phyloP scores from a whole-genome alignment of 2,888 invertebrate genomes.

The Drosophila setosimentum region DNA sequence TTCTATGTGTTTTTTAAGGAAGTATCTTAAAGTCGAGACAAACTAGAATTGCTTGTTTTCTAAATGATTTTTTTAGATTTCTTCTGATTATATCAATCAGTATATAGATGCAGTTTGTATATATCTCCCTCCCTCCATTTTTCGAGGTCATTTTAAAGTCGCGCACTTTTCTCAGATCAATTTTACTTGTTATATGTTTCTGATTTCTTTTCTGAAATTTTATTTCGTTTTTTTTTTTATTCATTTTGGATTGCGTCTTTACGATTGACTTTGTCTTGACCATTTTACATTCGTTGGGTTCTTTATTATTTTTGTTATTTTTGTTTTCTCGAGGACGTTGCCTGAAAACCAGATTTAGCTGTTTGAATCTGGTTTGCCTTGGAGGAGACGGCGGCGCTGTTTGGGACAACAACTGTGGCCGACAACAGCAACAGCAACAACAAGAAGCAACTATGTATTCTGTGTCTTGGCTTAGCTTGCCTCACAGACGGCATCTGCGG shows the following conservation, averaged over 20 bases:
- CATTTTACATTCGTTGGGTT: slow-evolving; percentile 54
- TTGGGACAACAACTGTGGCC: slow-evolving; percentile 3
- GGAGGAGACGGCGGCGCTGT: slow-evolving; percentile 42
- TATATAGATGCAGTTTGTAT: background rate
- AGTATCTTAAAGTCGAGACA: background rate
- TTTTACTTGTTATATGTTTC: slow-evolving; percentile 26
- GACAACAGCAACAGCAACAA: slow-evolving; percentile 1
- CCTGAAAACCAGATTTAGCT: slow-evolving; percentile 69
- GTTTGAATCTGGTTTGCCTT: slow-evolving; percentile 76
- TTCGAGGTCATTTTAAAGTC: slow-evolving; percentile 11
- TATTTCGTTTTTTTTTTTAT: slow-evolving; percentile 14
- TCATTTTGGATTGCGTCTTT: slow-evolving; percentile 45
- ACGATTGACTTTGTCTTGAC: slow-evolving; percentile 48
- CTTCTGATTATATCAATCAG: background rate
- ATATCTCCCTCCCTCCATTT: background rate
- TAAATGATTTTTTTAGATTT: background rate
- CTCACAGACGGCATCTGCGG: slow-evolving; percentile 66
- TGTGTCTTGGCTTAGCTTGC: slow-evolving; percentile 25
- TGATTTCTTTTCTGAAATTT: slow-evolving; percentile 18
- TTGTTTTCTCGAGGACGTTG: slow-evolving; percentile 71
- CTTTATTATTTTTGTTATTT: slow-evolving; percentile 24
- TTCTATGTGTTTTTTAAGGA: background rate
- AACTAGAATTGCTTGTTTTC: background rate
- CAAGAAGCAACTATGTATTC: slow-evolving; percentile 1
- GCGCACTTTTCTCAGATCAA: background rate